Evolutionary conservation across 2,113 vertebrate genomes (phyloP), one percentile per base, ranked within the genome.

Genomic region (Helogale parvula): DNA sequence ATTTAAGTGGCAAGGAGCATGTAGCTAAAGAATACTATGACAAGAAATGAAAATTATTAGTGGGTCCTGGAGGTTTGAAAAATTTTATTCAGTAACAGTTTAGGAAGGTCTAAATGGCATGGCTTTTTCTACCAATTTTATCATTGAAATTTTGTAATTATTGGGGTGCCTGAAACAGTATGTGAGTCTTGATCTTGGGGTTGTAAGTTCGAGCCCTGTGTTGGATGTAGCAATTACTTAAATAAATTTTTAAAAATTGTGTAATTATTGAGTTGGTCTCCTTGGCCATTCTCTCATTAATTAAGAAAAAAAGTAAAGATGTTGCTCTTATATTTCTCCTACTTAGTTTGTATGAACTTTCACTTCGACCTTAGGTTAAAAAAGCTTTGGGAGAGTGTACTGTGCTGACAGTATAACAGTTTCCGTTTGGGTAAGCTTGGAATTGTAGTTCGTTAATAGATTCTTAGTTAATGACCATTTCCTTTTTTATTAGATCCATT

Each of bases 401-500:
- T 79, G 23, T 96, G 19, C 65, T 89, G 41, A 89, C 35, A 63
- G 0, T 87, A 1, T 74, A 69, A n/a, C 31, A 80, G 69, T 85
- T 92, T 74, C 66, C 27, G 83, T 95, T 97, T 82, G 10, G 85
- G 11, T 92, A 80, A 88, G 25, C n/a, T 94, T 97, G 31, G 80
- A 97, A 96, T 97, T 97, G 10, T 27, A 76, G 17, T 97, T 96
- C 66, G 57, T 95, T 83, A 94, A 41, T 94, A 90, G 83, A 96
- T 81, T 41, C 38, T 97, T 85, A 96, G 74, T 76, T 96, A 83
- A 63, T 98, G 72, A 83, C 91, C 41, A 5, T 98, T 97, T 98
- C 97, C 88, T 98, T 96, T 98, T 98, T 96, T 65, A 94, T 60
- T 97, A 99, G 99, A 99, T 99, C 99, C 99, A 23, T 99, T 99